A percentile compares a stretch with the other conserved stretches of the same genome.
These are phyloP conservation scores for Drosophila carrolli DNA, from an alignment of 1,140 invertebrate species.

Conservation along the genomic window DNA sequence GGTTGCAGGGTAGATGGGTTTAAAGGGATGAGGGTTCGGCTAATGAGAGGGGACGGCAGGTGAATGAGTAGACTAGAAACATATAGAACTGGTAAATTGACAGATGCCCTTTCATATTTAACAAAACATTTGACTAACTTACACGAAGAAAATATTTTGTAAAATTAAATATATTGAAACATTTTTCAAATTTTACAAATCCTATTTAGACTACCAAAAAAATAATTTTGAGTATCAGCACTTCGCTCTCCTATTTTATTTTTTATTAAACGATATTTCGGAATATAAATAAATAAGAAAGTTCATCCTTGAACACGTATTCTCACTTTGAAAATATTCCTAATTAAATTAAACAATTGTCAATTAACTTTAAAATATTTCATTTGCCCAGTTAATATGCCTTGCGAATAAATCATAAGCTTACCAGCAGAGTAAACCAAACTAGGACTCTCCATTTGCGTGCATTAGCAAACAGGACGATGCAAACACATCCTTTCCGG, in stretches of 20 bases:
- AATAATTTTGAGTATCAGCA: too few relatives aligned
- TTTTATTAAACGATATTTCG: too few relatives aligned
- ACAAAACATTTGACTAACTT: too few relatives aligned
- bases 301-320: too few relatives aligned
- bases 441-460: constrained; percentile 30
- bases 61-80: neutral
- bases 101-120: neutral
- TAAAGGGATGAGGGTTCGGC: neutral
- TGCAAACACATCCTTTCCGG: constrained; percentile 27
- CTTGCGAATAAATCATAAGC: neutral
- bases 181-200: too few relatives aligned
- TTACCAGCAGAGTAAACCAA: constrained; percentile 11
- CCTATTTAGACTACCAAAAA: too few relatives aligned
- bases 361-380: too few relatives aligned
- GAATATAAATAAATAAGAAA: neutral
- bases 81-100: too few relatives aligned
- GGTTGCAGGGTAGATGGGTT: neutral
- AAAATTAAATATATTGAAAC: too few relatives aligned
- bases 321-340: too few relatives aligned
- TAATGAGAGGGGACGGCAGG: constrained; percentile 10
- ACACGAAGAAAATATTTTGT: too few relatives aligned
- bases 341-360: neutral
- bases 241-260: too few relatives aligned
- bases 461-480: constrained; percentile 25
- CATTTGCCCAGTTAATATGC: neutral